Evolutionary conservation across 37 sponge, comb jelly and placozoan genomes (phyloP).

Genomic region (Agelas oroides): DNA sequence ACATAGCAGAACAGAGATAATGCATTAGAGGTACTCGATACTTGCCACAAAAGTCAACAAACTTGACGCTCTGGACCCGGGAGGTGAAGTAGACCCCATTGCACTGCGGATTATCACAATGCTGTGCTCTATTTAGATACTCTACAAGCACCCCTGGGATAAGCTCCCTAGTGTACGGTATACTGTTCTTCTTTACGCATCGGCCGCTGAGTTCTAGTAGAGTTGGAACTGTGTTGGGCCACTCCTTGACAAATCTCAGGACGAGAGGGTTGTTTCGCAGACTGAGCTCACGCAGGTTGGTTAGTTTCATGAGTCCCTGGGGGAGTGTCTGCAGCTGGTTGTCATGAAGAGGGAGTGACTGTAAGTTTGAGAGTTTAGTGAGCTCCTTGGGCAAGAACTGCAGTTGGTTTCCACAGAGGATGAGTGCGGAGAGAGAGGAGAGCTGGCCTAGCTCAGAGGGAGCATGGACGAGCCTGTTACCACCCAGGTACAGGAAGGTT

Average conservation of each 20-base stretch:
- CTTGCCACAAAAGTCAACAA: slow-evolving; percentile 96
- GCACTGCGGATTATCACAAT: slow-evolving; percentile 91
- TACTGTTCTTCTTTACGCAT: slow-evolving; percentile 43
- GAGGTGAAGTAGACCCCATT: slow-evolving; percentile 89
- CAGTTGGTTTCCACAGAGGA: slow-evolving; percentile 76
- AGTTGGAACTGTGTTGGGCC: slow-evolving; percentile 61
- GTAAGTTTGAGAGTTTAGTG: slow-evolving; percentile 53
- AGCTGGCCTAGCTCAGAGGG: slow-evolving; percentile 80
- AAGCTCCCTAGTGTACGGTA: slow-evolving; percentile 54
- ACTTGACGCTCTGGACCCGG: slow-evolving; percentile 72
- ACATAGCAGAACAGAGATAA: slow-evolving; percentile 79
- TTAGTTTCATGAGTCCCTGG: slow-evolving; percentile 65
- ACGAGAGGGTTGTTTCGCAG: slow-evolving; percentile 89
- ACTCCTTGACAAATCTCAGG: slow-evolving; percentile 75
- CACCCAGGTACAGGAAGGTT: slow-evolving; percentile 84
- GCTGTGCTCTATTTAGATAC: slow-evolving; percentile 64
- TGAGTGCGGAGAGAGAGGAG: slow-evolving; percentile 52
- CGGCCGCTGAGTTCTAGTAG: slow-evolving; percentile 77
- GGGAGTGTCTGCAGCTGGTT: slow-evolving; percentile 88
- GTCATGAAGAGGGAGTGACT: slow-evolving; percentile 78
- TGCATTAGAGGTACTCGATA: slow-evolving; percentile 93
- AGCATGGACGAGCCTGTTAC: slow-evolving; percentile 63
- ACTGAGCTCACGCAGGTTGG: slow-evolving; percentile 78
- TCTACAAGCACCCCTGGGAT: slow-evolving; percentile 58
- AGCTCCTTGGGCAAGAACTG: slow-evolving; percentile 68